phyloP scores from a whole-genome alignment of 2,888 invertebrate genomes.

The Machimus atricapillus region DNA sequence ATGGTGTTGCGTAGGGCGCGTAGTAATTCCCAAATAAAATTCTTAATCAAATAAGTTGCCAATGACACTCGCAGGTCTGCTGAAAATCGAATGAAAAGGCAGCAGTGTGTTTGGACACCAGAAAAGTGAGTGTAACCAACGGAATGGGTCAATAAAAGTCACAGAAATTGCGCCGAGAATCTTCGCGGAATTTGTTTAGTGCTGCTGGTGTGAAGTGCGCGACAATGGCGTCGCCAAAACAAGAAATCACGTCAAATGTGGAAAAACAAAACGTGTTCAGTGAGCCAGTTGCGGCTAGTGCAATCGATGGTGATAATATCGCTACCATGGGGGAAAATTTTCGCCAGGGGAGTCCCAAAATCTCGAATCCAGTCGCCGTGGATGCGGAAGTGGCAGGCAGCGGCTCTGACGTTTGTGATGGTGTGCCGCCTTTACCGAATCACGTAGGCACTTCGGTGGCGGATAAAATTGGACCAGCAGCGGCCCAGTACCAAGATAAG shows the following conservation, averaged over 20 bases:
- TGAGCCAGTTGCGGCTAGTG: not conserved
- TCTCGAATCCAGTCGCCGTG: not conserved
- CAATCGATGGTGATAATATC: not conserved
- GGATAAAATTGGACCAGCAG: not conserved
- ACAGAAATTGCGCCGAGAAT: not conserved
- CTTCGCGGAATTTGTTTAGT: slow-evolving; percentile 31
- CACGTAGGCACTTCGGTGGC: slow-evolving; percentile 31
- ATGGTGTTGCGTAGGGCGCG: slow-evolving; percentile 41
- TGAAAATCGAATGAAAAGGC: not conserved
- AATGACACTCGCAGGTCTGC: not conserved
- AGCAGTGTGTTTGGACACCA: not conserved
- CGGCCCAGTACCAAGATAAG: not conserved
- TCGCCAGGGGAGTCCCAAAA: not conserved
- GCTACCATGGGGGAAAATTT: not conserved
- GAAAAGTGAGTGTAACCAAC: not conserved
- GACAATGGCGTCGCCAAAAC: slow-evolving; percentile 45
- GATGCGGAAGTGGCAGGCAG: not conserved
- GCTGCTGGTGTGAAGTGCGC: slow-evolving; percentile 9
- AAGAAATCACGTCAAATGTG: slow-evolving; percentile 36
- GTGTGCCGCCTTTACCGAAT: slow-evolving; percentile 28
- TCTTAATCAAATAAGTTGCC: slow-evolving; percentile 3
- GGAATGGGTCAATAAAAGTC: not conserved
- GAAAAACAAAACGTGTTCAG: slow-evolving; percentile 15
- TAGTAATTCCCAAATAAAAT: slow-evolving; percentile 28
- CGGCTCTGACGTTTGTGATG: not conserved